Base-by-base conservation (phyloP, 2,113 vertebrate species). In the Lethenteron reissneri region DNA sequence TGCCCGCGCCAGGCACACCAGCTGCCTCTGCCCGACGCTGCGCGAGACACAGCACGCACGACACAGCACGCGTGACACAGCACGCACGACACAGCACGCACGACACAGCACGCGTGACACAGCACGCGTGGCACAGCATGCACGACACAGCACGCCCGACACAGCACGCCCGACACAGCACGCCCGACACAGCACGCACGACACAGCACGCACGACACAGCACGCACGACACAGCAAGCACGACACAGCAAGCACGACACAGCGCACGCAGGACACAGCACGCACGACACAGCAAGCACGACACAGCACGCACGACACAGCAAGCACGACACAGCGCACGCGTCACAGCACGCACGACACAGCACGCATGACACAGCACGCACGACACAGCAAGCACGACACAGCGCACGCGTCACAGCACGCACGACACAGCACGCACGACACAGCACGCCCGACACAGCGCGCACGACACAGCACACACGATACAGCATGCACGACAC, bases 21-120 rank as follows among this genome's bases (percentile, higher is more conserved):
- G 83, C 83, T 97, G 92, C 3, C 92, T 81, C 79, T 97, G 92
- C 70, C 92, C 92, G 17, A 94, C 81, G 2, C 92, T 95, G 74
- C 14, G 70, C 41, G 1, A 5, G 41, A 41, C 41, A 41, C 41
- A 7, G 5, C 41, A 41, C 41, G 41, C 41, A 2, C 41, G 41
- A 41, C 41, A 41, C 41, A 7, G 41, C 41, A 41, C 14, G 70
- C 9, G 1, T 13, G 58, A 72, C 57, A 68, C 2, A 56, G 5
- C 4, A 41, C 41, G 5, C 41, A 1, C 4, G 41, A 41, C 41
- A 41, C 41, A 7, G 41, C 41, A 41, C 14, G 69, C 9, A 69
- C 21, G 69, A 72, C 64, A 68, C 2, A 56, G 25, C 4, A 41
- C 25, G 41, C 41, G 41, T 5, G 41, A 41, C 41, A 41, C 41